Evolutionary conservation across 2,888 invertebrate species (phyloP).

Genomic region (Hyalella azteca): DNA sequence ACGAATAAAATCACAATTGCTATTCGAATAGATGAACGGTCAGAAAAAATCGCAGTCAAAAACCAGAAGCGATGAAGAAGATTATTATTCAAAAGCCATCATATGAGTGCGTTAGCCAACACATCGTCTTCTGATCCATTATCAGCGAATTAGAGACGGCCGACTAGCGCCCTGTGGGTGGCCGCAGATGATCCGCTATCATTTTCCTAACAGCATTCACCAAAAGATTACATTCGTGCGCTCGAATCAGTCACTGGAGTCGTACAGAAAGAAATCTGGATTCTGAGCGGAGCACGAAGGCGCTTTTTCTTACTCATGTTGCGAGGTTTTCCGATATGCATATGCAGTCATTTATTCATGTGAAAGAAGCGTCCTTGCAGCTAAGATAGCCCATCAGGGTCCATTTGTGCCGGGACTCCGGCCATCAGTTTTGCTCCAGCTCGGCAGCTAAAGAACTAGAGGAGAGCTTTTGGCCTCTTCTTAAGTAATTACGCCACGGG

Average conservation of each 20-base stretch:
- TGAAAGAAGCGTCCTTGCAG: not conserved
- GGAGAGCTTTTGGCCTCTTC: conserved; percentile 3
- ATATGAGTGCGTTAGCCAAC: too few relatives aligned
- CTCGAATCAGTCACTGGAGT: conserved; percentile 15
- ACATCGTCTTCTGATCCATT: too few relatives aligned
- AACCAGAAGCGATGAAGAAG: too few relatives aligned
- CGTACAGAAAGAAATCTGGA: not conserved
- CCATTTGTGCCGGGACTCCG: conserved; percentile 1
- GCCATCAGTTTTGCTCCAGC: not conserved
- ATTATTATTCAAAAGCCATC: too few relatives aligned
- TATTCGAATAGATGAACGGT: too few relatives aligned
- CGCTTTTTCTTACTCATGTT: conserved; percentile 12
- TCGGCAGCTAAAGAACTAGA: not conserved
- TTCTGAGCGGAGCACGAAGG: not conserved
- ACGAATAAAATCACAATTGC: too few relatives aligned
- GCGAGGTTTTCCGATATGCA: conserved; percentile 14
- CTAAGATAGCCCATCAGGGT: not conserved
- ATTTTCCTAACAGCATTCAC: too few relatives aligned
- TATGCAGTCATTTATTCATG: conserved; percentile 24
- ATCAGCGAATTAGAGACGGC: too few relatives aligned
- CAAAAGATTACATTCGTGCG: too few relatives aligned
- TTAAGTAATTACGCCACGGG: not conserved
- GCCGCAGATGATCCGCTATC: too few relatives aligned
- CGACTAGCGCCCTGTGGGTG: too few relatives aligned
- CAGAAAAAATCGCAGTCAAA: too few relatives aligned